Conservation (phyloP, 2,113 vertebrate species). For the Mus pahari region DNA sequence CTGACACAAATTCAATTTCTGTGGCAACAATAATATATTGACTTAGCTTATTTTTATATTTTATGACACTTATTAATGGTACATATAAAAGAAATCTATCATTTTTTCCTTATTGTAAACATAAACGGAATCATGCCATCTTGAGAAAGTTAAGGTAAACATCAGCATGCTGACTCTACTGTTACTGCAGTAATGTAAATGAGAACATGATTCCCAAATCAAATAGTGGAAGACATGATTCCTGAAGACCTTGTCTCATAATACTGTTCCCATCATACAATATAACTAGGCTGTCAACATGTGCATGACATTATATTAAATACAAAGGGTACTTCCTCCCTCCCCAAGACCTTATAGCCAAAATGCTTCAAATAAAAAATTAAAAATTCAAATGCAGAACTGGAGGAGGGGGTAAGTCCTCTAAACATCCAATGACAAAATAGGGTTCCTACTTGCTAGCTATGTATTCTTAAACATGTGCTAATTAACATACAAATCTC, state of each 20-base stretch:
- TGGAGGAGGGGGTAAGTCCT: background rate
- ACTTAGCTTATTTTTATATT: conserved; percentile 80
- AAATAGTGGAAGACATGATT: conserved; percentile 32
- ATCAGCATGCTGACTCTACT: conserved; percentile 3
- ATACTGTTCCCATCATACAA: background rate
- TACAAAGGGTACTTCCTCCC: background rate
- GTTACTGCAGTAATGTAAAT: conserved; percentile 50
- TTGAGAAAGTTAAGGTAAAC: conserved; percentile 67
- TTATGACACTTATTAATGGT: conserved; percentile 81
- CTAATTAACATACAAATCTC: background rate
- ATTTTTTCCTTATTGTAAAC: conserved; percentile 74
- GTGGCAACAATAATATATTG: conserved; percentile 82
- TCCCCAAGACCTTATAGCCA: background rate
- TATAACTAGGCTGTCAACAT: conserved; percentile 28
- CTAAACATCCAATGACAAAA: background rate
- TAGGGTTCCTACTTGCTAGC: background rate
- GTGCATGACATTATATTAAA: conserved; percentile 10
- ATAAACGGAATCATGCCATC: conserved; percentile 59
- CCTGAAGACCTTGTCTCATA: conserved; percentile 51
- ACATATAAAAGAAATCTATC: conserved; percentile 77
- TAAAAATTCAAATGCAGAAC: background rate
- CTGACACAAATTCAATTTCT: conserved; percentile 86
- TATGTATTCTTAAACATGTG: background rate
- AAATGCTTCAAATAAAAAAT: background rate
- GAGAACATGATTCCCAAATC: conserved; percentile 50